Percentiles rank a stretch among this genome's conserved stretches.
phyloP scores from a whole-genome alignment of 2,888 invertebrate genomes.

The Pyralis farinalis region DNA sequence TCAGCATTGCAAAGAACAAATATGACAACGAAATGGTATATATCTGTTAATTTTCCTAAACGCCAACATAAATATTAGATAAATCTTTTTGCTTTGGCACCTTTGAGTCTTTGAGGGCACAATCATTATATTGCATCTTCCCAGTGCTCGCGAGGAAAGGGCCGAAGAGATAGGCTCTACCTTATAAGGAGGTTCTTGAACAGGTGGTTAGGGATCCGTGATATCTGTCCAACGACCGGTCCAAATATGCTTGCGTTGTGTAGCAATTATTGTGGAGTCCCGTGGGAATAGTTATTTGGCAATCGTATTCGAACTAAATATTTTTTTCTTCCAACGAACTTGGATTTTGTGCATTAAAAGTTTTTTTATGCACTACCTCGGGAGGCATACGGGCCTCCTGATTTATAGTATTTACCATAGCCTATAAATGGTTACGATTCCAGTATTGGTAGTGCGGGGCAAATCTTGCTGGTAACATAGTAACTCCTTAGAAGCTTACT shows the following conservation, averaged over 20 bases:
- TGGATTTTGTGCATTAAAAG: background rate
- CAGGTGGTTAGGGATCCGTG: conserved; percentile 4
- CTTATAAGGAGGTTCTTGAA: conserved; percentile 5
- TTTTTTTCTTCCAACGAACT: background rate
- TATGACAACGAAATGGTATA: too few species aligned
- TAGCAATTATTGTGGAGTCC: conserved; percentile 4
- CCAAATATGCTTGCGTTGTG: conserved; percentile 10
- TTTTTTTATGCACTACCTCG: too few species aligned
- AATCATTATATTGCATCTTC: conserved; percentile 5
- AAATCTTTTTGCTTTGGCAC: background rate
- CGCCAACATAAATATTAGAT: background rate
- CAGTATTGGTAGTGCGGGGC: too few species aligned
- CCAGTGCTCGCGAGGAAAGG: background rate
- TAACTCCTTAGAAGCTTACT: too few species aligned
- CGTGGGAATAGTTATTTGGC: conserved; percentile 1
- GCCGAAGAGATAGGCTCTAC: conserved; percentile 1
- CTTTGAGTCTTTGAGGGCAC: background rate
- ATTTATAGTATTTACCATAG: too few species aligned
- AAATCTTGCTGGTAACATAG: too few species aligned
- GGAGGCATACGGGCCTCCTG: too few species aligned
- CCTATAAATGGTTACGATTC: too few species aligned
- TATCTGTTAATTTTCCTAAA: too few species aligned
- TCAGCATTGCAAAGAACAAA: too few species aligned
- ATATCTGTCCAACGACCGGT: conserved; percentile 1
- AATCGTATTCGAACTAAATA: too few species aligned